phyloP scores from a whole-genome alignment of 37 sponge, comb jelly and placozoan species.

The Tethya wilhelma region DNA sequence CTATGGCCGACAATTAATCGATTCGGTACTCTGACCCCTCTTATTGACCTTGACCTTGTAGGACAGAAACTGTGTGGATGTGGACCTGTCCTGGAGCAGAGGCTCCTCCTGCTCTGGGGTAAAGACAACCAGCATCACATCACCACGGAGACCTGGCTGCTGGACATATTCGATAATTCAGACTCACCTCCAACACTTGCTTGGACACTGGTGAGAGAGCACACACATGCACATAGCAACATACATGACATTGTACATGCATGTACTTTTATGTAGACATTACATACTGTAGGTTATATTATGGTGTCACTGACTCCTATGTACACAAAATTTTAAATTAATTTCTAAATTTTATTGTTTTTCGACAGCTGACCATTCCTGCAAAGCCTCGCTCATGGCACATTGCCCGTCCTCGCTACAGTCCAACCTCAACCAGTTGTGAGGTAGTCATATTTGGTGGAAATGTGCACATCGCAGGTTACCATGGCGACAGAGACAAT shows the following conservation, averaged over 20 bases:
- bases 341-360: too few relatives aligned
- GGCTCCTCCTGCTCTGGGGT: conserved; percentile 29
- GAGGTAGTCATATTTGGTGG: conserved; percentile 19
- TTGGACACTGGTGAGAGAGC: too few relatives aligned
- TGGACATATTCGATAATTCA: too few relatives aligned
- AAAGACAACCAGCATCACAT: too few relatives aligned
- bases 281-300: too few relatives aligned
- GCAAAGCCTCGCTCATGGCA: conserved; percentile 24
- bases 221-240: too few relatives aligned
- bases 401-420: background rate
- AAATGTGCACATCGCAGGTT: background rate
- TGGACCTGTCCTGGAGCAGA: conserved; percentile 5
- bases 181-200: too few relatives aligned
- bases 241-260: too few relatives aligned
- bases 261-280: too few relatives aligned
- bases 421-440: background rate
- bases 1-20: conserved; percentile 10
- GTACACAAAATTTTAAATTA: too few relatives aligned
- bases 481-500: background rate
- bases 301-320: too few relatives aligned
- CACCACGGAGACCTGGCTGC: too few relatives aligned
- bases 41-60: conserved; percentile 31
- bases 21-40: conserved; percentile 32
- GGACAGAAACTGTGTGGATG: conserved; percentile 5
- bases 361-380: background rate